Evolutionary conservation across 1,140 invertebrate species (phyloP).

Genomic region (Notospermus geniculatus): DNA sequence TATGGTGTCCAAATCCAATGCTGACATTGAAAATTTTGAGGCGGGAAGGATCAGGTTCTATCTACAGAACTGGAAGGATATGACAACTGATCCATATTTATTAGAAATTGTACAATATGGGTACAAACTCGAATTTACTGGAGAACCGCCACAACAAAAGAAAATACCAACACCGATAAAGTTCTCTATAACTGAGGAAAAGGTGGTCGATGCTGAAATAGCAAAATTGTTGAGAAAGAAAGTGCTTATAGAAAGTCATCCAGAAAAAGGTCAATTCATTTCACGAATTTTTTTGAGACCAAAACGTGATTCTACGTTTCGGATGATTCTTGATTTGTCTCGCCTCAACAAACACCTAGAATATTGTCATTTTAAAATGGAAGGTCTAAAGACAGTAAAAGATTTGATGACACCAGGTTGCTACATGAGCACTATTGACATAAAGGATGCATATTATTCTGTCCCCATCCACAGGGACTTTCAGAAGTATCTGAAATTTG

Average conservation of each 20-base stretch:
- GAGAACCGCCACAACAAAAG: not conserved
- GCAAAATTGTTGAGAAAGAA: not conserved
- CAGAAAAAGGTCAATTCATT: slow-evolving; percentile 12
- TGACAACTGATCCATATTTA: not conserved
- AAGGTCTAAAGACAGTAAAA: no score
- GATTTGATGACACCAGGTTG: no score
- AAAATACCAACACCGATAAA: not conserved
- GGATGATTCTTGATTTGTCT: slow-evolving; percentile 13
- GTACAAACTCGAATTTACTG: slow-evolving; percentile 3
- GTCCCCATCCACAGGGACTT: no score
- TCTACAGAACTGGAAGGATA: not conserved
- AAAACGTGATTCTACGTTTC: slow-evolving; percentile 9
- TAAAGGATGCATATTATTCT: no score
- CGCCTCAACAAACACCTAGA: slow-evolving; percentile 2
- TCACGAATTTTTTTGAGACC: no score
- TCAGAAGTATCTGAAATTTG: not conserved
- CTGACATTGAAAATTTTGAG: not conserved
- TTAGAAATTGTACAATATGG: not conserved
- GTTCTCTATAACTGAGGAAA: not conserved
- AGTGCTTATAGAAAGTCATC: not conserved
- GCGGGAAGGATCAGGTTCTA: not conserved
- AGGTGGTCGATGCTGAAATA: slow-evolving; percentile 7
- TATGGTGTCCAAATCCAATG: no score
- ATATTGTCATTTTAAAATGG: no score
- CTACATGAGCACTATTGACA: no score